These are phyloP conservation scores for Distichodus sexfasciatus DNA, from an alignment of 2,797 vertebrate genomes.

Conservation along the genomic window DNA sequence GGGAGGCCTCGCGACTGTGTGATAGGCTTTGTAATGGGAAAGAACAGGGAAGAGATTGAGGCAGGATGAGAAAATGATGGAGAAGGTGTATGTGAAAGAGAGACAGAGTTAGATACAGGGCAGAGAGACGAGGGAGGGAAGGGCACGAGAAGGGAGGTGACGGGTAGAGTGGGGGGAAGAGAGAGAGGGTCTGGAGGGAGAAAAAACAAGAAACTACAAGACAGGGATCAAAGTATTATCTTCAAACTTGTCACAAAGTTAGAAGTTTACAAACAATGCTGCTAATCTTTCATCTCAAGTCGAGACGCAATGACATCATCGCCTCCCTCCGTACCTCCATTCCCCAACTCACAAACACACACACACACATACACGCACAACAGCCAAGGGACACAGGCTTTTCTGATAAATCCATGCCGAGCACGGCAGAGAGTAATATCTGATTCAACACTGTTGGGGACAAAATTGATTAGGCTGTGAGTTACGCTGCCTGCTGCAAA, in stretches of 20 bases:
- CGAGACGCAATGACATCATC: not conserved
- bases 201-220: slow-evolving; percentile 8
- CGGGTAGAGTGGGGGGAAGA: not conserved
- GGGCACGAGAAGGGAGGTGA: no score
- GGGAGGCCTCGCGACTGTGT: slow-evolving; percentile 35
- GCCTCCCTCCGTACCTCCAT: no score
- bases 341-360: no score
- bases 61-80: slow-evolving; percentile 45
- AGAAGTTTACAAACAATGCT: slow-evolving; percentile 14
- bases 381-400: not conserved
- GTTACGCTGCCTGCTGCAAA: not conserved
- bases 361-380: no score
- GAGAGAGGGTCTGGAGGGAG: not conserved
- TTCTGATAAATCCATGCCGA: not conserved
- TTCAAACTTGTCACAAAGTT: slow-evolving; percentile 23
- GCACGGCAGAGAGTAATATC: not conserved
- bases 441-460: not conserved
- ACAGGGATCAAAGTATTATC: slow-evolving; percentile 26
- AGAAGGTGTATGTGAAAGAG: slow-evolving; percentile 34
- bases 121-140: not conserved
- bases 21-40: slow-evolving; percentile 48
- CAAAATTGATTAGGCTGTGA: slow-evolving; percentile 12
- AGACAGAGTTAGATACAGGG: not conserved
- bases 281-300: slow-evolving; percentile 1
- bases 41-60: slow-evolving; percentile 43